phyloP scores from a whole-genome alignment of 2,113 vertebrate species.

The Siphamia tubifer region DNA sequence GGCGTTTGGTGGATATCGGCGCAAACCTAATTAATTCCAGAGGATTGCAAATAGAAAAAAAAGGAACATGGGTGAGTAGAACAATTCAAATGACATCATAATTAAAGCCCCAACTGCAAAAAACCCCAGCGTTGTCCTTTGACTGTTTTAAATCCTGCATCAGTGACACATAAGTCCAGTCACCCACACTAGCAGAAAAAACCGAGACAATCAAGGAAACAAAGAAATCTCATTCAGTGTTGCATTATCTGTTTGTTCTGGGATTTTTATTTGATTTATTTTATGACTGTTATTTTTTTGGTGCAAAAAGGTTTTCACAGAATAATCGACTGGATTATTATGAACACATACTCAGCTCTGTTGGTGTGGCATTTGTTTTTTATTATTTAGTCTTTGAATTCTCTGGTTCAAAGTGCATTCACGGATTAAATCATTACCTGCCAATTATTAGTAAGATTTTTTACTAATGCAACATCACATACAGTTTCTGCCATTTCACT shows the following conservation, averaged over 20 bases:
- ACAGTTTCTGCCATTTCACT: constrained; percentile 61
- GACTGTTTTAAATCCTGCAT: constrained; percentile 59
- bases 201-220: constrained; percentile 63
- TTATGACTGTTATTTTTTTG: no score
- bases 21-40: no score
- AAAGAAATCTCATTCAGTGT: constrained; percentile 53
- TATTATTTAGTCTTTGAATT: constrained; percentile 46
- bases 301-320: neutral
- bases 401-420: constrained; percentile 54
- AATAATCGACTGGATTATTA: constrained; percentile 51
- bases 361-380: constrained; percentile 44
- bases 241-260: constrained; percentile 57
- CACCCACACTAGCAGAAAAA: constrained; percentile 46
- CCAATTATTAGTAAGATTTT: constrained; percentile 60
- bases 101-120: no score
- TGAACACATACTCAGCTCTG: constrained; percentile 24
- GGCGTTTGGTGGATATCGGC: no score
- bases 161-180: constrained; percentile 57
- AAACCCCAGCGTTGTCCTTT: no score
- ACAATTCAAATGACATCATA: no score
- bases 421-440: constrained; percentile 41
- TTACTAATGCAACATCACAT: constrained; percentile 63
- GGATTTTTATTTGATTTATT: no score
- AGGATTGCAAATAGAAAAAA: no score
- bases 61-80: no score